Base-by-base conservation (phyloP, 2,797 vertebrate genomes). In the Danio kyathit region DNA sequence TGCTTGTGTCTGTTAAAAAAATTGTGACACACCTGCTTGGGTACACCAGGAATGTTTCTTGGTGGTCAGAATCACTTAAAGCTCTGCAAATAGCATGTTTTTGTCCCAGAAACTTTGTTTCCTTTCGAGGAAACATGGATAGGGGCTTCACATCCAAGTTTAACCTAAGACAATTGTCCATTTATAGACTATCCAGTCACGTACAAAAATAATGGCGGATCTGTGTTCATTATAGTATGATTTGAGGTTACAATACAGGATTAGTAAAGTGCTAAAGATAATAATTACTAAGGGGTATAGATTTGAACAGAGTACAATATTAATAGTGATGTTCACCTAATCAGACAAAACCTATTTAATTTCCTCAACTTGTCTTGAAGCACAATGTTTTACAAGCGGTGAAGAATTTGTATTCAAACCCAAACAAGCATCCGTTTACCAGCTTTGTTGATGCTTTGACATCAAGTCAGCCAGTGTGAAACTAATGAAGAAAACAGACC, bases 401-500 rank as follows among this genome's bases (percentile, higher is more conserved):
- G 13, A 56, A 40, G 17, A 9, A 56, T 54, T 13, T 65, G 40
- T 56, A 21, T 54, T 64, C 46, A 63, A 7, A 64, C 21, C 44
- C 10, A 61, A 49, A 61, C 19, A 38, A 29, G n/a, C 10, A 5
- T 16, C 14, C 17, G 16, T 54, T 71, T 41, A 17, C 29, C 6
- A 40, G 49, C 40, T 57, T 52, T 72, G 40, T 12, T 14, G 40
- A 41, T 7, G 49, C 29, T 17, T 14, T 41, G 49, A 51, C 7
- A 1, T 69, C 66, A 51, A 54, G 38, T 21, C 61, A 29, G 81
- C 69, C 83, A 81, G 84, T 88, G 16, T 3, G 56, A 14, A 56
- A 80, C 74, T 43, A 67, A 76, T 46, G 59, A 82, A 85, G 89
- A 79, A 89, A 81, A 88, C 78, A 80, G 66, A 84, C 82, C 89